These are phyloP conservation scores for Alethe castanea DNA, from an alignment of 2,113 vertebrate species.

Conservation along the genomic window DNA sequence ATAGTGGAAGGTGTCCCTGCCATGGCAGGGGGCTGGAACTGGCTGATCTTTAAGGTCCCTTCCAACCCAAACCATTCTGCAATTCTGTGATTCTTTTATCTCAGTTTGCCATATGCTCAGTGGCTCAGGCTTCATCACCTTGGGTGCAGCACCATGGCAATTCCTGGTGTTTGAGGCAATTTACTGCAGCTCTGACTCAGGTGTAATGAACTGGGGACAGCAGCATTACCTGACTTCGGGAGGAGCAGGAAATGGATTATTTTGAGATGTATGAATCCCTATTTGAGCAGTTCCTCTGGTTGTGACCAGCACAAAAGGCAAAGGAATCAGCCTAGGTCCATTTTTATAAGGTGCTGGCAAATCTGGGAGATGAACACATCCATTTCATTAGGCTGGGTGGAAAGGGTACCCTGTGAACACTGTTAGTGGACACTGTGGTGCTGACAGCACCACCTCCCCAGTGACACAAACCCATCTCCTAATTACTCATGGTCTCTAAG, in stretches of 20 bases:
- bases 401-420: neutral
- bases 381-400: neutral
- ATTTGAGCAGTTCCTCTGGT: neutral
- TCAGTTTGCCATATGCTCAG: neutral
- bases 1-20: neutral
- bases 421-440: neutral
- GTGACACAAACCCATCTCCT: slow-evolving; percentile 29
- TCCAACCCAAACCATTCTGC: neutral
- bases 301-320: neutral
- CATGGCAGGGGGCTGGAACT: rapidly evolving
- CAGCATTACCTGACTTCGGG: neutral
- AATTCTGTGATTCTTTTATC: neutral
- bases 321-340: neutral
- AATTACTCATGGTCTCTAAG: slow-evolving; percentile 10
- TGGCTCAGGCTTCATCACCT: neutral
- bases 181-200: neutral
- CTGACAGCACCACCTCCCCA: neutral
- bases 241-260: neutral
- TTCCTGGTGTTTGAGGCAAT: neutral
- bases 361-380: neutral
- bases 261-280: neutral
- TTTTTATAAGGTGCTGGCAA: neutral
- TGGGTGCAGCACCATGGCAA: rapidly evolving
- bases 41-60: rapidly evolving
- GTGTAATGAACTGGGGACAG: neutral